Base-by-base conservation (phyloP, 2,888 invertebrate species). In the Branchipolynoe longqiensis region DNA sequence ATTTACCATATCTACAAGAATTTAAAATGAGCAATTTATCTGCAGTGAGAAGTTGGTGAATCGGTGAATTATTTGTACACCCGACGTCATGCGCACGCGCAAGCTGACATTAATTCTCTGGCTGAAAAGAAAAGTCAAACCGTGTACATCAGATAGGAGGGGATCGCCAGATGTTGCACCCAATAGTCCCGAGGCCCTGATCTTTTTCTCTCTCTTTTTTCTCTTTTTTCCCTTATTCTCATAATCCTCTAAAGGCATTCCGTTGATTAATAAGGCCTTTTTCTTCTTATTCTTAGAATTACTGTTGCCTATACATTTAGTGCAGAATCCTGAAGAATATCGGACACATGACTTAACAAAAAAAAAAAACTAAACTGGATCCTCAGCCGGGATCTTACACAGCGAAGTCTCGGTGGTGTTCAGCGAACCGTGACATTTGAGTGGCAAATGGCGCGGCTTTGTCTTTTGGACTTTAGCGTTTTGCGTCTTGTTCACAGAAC, bases 81-180 rank as follows among this genome's bases (percentile, higher is more conserved):
- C n/a, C n/a, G n/a, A n/a, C n/a, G n/a, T n/a, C 69, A 69, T 69
- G 38, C 36, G 38, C 69, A 69, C 36, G 38, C 69, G 38, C 33
- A 69, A 69, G 33, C 69, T 69, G 36, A 33, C 38, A 69, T 33
- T 38, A 69, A 36, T 33, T 22, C 69, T 33, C 38, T 69, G 36
- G 38, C 38, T 69, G 33, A 69, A 69, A 69, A 69, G n/a, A n/a
- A 69, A 0, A 36, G 28, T 0, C 69, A 69, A 69, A 36, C 69
- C 69, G 3, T 48, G 8, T 69, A 69, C 69, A 69, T 69, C 69
- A 33, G 62, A 38, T 69, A 38, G 38, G 38, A 18, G 33, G 69
- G 28, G 69, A 69, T 69, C 38, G 69, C 69, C 38, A 69, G 69
- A 69, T 69, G 36, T 33, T 69, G 69, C 69, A 69, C 69, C 38